Evolutionary conservation across 1,140 invertebrate species (phyloP), one percentile per base, ranked within the genome.

Genomic region (Ceratina australensis): DNA sequence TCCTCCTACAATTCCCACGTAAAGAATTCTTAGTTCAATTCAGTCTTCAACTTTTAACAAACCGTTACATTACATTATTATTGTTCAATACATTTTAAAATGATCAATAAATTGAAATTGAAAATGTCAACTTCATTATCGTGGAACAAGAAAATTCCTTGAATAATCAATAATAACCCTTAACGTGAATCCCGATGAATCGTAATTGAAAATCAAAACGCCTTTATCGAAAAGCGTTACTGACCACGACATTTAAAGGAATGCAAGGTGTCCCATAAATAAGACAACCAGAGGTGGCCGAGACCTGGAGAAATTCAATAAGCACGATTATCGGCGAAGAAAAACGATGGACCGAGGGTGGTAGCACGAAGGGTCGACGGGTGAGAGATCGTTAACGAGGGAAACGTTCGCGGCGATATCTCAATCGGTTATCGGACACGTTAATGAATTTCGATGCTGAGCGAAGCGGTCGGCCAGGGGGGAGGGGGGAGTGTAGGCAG

Each of bases 361-460:
- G 42, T 12, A 16, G 26, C 12, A 12, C 42, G 22, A 0, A 8
- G 63, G 15, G 20, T 69, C 57, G 57, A 66, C 66, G 57, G 7
- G 33, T 28, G 56, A 59, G 79, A 66, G 82, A 78, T 72, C 75
- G 54, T 81, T 59, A 79, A 83, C 78, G 59, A 50, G 28, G 73
- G 78, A 74, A 75, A 71, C 26, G 52, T 68, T 59, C 42, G 57
- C 72, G 60, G 69, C 75, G 80, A 87, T 87, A 86, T 86, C 86
- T 89, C 86, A 86, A 89, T 90, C 87, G 87, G 72, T 84, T 88
- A 88, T 87, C 83, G 78, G 59, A 73, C 33, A 42, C 66, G 82
- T 82, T 90, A 89, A 90, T 89, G 88, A 90, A 89, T 87, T 87
- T 84, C 78, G 68, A 77, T 54, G 33, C 33, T 42, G 33, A 42